phyloP scores from a whole-genome alignment of 2,797 vertebrate species.

The Coendou prehensilis region DNA sequence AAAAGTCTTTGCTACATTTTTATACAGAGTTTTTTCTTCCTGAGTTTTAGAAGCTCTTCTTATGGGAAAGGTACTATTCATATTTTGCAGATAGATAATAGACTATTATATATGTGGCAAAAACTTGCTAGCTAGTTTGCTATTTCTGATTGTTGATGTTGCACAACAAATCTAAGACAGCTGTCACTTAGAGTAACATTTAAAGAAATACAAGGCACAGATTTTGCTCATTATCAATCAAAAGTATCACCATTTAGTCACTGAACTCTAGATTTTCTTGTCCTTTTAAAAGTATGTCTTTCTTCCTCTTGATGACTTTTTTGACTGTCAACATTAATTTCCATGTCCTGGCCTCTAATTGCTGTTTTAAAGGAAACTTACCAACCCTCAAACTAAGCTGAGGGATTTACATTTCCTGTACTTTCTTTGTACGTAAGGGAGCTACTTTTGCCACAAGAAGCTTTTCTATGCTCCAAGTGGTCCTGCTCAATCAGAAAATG shows the following conservation, averaged over 20 bases:
- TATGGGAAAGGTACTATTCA: neutral
- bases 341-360: neutral
- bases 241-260: neutral
- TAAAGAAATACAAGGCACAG: slow-evolving; percentile 37
- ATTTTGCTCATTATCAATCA: neutral
- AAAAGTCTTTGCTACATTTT: neutral
- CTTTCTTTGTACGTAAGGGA: slow-evolving; percentile 41
- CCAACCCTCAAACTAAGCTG: slow-evolving; percentile 38
- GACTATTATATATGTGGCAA: neutral
- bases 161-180: neutral
- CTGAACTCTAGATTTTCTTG: neutral
- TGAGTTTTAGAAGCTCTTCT: neutral
- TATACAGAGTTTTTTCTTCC: neutral
- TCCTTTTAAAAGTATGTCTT: neutral
- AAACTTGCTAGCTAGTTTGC: neutral
- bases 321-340: slow-evolving; percentile 22
- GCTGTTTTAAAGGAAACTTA: slow-evolving; percentile 18
- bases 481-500: slow-evolving; percentile 53
- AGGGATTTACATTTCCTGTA: slow-evolving; percentile 22
- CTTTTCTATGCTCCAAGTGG: slow-evolving; percentile 50
- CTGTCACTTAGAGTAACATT: slow-evolving; percentile 24
- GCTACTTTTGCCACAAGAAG: slow-evolving; percentile 43
- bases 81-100: neutral
- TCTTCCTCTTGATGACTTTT: neutral
- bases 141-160: neutral